Conservation (phyloP, 2,797 vertebrate species). For the Sparidentex hasta region DNA sequence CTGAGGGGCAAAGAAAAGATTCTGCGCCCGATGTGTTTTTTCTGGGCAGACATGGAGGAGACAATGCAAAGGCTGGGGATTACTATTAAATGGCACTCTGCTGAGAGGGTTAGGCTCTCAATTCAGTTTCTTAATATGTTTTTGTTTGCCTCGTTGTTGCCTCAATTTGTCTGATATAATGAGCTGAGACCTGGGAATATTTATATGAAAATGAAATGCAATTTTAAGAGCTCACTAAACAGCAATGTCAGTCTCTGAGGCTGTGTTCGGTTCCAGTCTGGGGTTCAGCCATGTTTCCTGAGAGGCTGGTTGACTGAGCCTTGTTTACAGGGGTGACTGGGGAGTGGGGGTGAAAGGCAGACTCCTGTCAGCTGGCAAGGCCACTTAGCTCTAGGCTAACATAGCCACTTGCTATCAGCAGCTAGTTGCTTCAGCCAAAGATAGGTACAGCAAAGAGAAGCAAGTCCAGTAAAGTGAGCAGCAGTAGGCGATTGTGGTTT, state of each 20-base stretch:
- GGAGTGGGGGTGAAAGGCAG: too few species aligned
- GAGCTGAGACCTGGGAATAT: constrained; percentile 35
- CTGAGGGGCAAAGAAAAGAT: constrained; percentile 30
- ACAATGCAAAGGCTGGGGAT: constrained; percentile 70
- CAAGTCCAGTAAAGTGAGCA: too few species aligned
- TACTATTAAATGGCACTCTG: constrained; percentile 59
- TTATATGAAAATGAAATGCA: constrained; percentile 45
- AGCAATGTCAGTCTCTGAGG: not conserved
- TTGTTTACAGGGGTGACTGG: too few species aligned
- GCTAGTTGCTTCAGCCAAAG: too few species aligned
- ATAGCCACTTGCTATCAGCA: too few species aligned
- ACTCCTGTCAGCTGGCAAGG: too few species aligned
- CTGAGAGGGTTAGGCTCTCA: constrained; percentile 66
- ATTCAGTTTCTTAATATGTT: constrained; percentile 50
- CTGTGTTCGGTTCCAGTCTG: too few species aligned
- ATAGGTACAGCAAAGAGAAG: too few species aligned
- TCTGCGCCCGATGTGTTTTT: constrained; percentile 64
- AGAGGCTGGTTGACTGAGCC: too few species aligned
- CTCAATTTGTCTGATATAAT: constrained; percentile 39
- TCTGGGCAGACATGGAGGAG: constrained; percentile 74
- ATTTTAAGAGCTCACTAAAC: not conserved
- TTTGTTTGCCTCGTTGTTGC: constrained; percentile 49
- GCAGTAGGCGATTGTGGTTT: too few species aligned
- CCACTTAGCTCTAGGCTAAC: too few species aligned
- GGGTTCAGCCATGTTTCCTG: too few species aligned